These are phyloP conservation scores for Nothobranchius furzeri DNA, from an alignment of 2,113 vertebrate genomes.

Conservation along the genomic window DNA sequence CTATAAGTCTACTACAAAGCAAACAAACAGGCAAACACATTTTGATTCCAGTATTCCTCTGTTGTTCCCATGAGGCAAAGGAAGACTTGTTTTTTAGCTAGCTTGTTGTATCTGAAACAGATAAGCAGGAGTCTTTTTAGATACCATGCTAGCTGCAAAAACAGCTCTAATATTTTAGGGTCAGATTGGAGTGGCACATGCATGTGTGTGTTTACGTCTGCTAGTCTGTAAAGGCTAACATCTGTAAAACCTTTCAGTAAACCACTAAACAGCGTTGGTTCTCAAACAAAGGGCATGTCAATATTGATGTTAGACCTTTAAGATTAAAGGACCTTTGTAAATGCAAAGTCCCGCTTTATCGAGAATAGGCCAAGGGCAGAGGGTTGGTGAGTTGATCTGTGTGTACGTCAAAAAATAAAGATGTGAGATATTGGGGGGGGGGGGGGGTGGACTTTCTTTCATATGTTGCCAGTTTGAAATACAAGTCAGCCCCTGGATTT, in stretches of 20 bases:
- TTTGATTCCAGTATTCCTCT: not conserved
- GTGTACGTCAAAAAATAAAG: too few species aligned
- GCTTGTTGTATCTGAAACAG: not conserved
- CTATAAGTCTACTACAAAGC: constrained; percentile 27
- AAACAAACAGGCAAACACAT: constrained; percentile 26
- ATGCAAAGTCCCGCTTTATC: too few species aligned
- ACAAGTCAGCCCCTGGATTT: too few species aligned
- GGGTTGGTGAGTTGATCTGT: too few species aligned
- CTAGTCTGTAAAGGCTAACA: not conserved
- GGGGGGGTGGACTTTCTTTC: too few species aligned
- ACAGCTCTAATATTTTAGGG: not conserved
- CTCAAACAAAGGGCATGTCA: not conserved
- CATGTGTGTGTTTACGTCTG: not conserved
- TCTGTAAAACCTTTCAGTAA: not conserved
- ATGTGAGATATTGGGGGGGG: too few species aligned
- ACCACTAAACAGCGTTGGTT: not conserved
- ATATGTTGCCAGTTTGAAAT: too few species aligned
- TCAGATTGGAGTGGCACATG: not conserved
- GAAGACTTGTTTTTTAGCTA: not conserved
- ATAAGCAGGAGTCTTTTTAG: not conserved
- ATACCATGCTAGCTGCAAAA: constrained; percentile 1
- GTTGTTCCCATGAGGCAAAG: constrained; percentile 9
- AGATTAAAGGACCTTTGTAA: too few species aligned
- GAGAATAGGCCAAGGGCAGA: too few species aligned
- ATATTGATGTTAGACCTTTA: too few species aligned